Evolutionary conservation across 2,888 invertebrate genomes (phyloP).

Genomic region (Rapana venosa): DNA sequence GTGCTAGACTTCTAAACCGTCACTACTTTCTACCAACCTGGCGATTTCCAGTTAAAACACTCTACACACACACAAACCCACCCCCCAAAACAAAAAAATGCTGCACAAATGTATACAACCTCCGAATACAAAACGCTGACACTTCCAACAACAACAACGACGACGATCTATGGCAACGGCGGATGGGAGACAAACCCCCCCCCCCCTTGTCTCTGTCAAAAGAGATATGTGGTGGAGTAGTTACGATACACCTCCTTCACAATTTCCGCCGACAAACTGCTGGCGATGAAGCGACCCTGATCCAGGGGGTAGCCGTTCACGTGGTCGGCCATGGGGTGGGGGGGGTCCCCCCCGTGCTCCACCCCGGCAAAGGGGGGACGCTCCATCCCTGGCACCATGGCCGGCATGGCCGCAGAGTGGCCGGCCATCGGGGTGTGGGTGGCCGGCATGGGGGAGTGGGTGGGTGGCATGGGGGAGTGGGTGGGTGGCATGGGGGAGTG

Average conservation of each 20-base stretch:
- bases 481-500: background rate
- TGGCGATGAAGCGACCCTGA: background rate
- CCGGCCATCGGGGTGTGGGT: background rate
- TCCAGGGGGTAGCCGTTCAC: background rate
- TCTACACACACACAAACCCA: background rate
- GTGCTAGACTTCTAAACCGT: background rate
- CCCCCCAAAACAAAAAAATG: background rate
- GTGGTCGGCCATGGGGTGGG: background rate
- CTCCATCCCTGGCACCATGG: background rate
- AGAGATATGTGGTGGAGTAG: slow-evolving; percentile 12
- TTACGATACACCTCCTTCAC: slow-evolving; percentile 8
- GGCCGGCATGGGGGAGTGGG: background rate
- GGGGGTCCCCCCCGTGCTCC: background rate
- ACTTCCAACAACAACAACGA: background rate
- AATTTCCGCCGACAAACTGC: slow-evolving; percentile 2
- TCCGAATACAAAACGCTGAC: background rate
- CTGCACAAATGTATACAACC: background rate
- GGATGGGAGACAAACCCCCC: background rate
- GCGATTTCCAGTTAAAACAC: background rate
- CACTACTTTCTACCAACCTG: background rate
- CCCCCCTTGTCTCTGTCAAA: background rate
- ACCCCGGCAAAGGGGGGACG: background rate
- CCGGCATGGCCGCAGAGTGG: background rate
- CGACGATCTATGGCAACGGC: background rate
- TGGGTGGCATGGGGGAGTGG: background rate